Base-by-base conservation (phyloP, 2,797 vertebrate species). In the Steatocranus sp. region DNA sequence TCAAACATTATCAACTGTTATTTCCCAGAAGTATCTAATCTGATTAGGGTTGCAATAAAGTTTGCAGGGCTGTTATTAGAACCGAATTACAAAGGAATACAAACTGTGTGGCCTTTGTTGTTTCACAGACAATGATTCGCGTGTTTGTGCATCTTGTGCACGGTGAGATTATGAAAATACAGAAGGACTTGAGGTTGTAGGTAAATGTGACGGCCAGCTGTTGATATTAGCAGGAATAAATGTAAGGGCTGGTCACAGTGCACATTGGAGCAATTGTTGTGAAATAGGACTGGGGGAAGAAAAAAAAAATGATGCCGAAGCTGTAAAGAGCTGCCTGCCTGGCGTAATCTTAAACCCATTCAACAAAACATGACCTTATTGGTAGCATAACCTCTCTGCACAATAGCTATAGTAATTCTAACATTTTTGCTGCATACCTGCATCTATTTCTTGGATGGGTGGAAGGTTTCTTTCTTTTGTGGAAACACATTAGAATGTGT, bases 21-120 rank as follows among this genome's bases (percentile, higher is more conserved):
- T 94, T 94, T 95, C 94, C 94, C 94, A 85, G 74, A 91, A 94
- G 93, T 88, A 92, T 93, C 92, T 93, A 93, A 93, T 94, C 94
- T 93, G 92, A 94, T 94, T 92, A 93, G 70, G 74, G 73, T 63
- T 83, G 90, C 92, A 91, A 86, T 91, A 88, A 88, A 90, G 86
- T 86, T 85, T 89, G 79, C 89, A 82, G 85, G 58, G 85, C 73
- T 84, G 91, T 92, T 92, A 92, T 93, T 91, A 87, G 86, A 91
- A 82, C 50, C 51, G 84, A 91, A 90, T 91, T 86, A 84, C 51
- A 38, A 46, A 54, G 49, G 78, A 92, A 92, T 66, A 75, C 86
- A 88, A 75, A 87, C 83, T 68, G 88, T 81, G 88, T 91, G 92
- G 91, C 83, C 88, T 85, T 88, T 82, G 88, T 73, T 91, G 80